Base-by-base conservation (phyloP, 2,888 invertebrate genomes). In the Aleiodes testaceus region DNA sequence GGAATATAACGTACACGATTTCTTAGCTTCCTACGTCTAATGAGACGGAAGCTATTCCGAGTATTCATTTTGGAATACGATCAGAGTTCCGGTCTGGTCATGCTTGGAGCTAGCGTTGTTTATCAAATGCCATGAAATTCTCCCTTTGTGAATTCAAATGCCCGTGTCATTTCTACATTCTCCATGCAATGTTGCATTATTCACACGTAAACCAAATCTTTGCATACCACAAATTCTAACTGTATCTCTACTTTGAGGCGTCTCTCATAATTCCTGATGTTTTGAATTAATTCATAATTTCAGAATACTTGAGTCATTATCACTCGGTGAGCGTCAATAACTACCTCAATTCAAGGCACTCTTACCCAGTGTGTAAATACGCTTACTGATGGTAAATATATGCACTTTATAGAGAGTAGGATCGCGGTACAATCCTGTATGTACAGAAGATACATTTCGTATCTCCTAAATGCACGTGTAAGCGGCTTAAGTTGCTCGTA, bases 31-130 rank as follows among this genome's bases (percentile, higher is more conserved):
- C 59, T 59, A 11, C 42, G 75, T 75, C 77, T 79, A 80, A 80
- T 80, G 82, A 79, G 79, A 79, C 80, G 81, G 80, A 82, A 82
- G 79, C 79, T 79, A 82, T 82, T 66, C 55, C 72, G 67, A 74
- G 75, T 74, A 78, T 80, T 80, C 80, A 77, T 79, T 80, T 78
- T 74, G 45, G 3, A 30, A 18, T 68, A 49, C 59, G 47, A 59
- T 68, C 59, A 65, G 69, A 69, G 45, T 67, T 70, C 61, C n/a
- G 22, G 44, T 50, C 44, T 66, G 45, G 67, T 69, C 69, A 64
- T 72, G 55, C 42, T 36, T 36, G 49, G 36, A 20, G n/a, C 45
- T 0, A 9, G 22, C 14, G 22, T 63, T 63, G n/a, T 63, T 12
- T 63, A 63, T 63, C 14, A 44, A 63, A 45, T 22, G 14, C 20